Conservation (phyloP, 2,797 vertebrate species). For the Phalloptychus januarius region DNA sequence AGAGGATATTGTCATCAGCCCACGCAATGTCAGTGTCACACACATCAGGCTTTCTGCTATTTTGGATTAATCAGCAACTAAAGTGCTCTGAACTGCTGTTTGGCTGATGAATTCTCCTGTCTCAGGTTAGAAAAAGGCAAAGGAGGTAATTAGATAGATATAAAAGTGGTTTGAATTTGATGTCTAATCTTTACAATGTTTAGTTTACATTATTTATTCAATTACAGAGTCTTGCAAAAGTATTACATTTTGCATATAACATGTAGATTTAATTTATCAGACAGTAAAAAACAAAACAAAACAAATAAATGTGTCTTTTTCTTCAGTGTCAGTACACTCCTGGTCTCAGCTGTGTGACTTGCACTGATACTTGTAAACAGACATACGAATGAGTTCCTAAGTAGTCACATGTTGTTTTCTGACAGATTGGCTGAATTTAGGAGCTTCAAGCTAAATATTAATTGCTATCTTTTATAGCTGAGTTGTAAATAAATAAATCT, state of each 20-base stretch:
- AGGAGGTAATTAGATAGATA: constrained; percentile 11
- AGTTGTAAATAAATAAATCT: constrained; percentile 5
- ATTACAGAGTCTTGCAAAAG: not conserved
- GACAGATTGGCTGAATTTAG: constrained; percentile 18
- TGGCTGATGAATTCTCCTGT: constrained; percentile 15
- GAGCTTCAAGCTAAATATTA: constrained; percentile 20
- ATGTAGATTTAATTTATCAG: not conserved
- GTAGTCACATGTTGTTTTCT: not conserved
- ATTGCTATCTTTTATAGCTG: constrained; percentile 13
- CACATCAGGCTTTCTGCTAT: constrained; percentile 32
- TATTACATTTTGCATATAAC: not conserved
- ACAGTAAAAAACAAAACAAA: not conserved
- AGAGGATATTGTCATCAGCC: constrained; percentile 35
- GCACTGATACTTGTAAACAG: constrained; percentile 31
- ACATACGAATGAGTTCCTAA: constrained; percentile 60
- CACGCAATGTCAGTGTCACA: constrained; percentile 43
- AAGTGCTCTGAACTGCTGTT: constrained; percentile 29
- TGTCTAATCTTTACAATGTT: not conserved
- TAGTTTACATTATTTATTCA: not conserved
- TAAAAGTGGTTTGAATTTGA: constrained; percentile 18
- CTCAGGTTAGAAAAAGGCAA: constrained; percentile 2
- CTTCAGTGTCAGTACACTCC: not conserved
- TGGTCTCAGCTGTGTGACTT: constrained; percentile 24
- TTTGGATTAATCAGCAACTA: constrained; percentile 54
- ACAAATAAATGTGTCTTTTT: not conserved